phyloP scores from a whole-genome alignment of 2,797 vertebrate genomes.

The Trichosurus vulpecula region DNA sequence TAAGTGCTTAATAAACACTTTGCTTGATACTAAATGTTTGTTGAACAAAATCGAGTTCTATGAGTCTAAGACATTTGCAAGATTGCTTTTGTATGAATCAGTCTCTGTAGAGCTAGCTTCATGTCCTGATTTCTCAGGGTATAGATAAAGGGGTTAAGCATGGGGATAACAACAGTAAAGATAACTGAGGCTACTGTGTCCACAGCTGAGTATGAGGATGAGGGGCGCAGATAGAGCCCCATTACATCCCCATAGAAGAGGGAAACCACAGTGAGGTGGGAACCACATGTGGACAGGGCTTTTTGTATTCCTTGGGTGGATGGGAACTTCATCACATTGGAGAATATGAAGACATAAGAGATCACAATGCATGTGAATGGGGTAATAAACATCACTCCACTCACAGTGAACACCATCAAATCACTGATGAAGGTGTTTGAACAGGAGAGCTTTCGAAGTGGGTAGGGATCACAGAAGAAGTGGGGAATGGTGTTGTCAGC shows the following conservation, averaged over 20 bases:
- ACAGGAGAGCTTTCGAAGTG: conserved; percentile 67
- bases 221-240: conserved; percentile 72
- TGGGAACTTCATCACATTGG: conserved; percentile 40
- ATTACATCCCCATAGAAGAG: conserved; percentile 70
- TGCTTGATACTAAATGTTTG: neutral
- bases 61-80: neutral
- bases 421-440: conserved; percentile 63
- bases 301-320: conserved; percentile 43
- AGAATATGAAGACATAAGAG: conserved; percentile 69
- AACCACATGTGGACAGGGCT: conserved; percentile 71
- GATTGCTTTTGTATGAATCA: neutral
- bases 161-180: conserved; percentile 67
- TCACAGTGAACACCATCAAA: conserved; percentile 55
- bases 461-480: conserved; percentile 74
- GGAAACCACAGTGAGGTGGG: conserved; percentile 70
- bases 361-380: conserved; percentile 61
- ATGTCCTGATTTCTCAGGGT: conserved; percentile 68
- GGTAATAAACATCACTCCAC: conserved; percentile 49
- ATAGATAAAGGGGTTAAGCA: conserved; percentile 72
- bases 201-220: conserved; percentile 61
- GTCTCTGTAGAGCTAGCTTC: conserved; percentile 56
- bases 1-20: neutral
- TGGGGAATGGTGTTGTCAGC: conserved; percentile 50
- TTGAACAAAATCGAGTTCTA: neutral
- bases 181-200: conserved; percentile 56